Evolutionary conservation across 2,888 invertebrate genomes (phyloP).

Genomic region (Thecocarcelia acutangulata): DNA sequence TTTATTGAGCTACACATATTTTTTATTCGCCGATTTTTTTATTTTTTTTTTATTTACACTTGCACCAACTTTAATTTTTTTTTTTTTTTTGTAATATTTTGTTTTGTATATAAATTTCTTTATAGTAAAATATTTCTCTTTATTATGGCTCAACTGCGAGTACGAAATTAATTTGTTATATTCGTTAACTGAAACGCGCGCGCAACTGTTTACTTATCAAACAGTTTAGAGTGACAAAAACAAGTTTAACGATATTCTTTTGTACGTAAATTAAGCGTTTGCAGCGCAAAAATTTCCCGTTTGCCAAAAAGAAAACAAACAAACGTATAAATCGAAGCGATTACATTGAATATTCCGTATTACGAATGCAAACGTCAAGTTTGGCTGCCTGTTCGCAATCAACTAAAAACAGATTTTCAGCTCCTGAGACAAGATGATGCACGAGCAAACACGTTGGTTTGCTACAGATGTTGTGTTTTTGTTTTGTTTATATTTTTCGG

Average conservation of each 20-base stretch:
- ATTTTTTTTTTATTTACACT: too few relatives aligned
- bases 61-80: too few relatives aligned
- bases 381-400: slow-evolving; percentile 80
- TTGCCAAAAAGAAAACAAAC: too few relatives aligned
- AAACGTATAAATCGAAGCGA: slow-evolving; percentile 9
- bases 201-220: slow-evolving; percentile 37
- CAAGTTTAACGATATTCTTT: slow-evolving; percentile 51
- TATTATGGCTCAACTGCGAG: slow-evolving; percentile 2
- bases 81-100: too few relatives aligned
- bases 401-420: slow-evolving; percentile 75
- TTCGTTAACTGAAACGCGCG: slow-evolving; percentile 59
- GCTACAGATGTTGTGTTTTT: slow-evolving; percentile 43
- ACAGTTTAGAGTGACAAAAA: slow-evolving; percentile 13
- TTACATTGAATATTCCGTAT: slow-evolving; percentile 35
- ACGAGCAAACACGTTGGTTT: slow-evolving; percentile 63
- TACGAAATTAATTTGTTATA: slow-evolving; percentile 27
- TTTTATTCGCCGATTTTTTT: too few relatives aligned
- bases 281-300: slow-evolving; percentile 28
- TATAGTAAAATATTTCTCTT: not conserved
- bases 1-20: too few relatives aligned
- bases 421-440: slow-evolving; percentile 56
- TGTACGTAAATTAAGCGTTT: slow-evolving; percentile 50
- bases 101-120: too few relatives aligned
- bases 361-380: slow-evolving; percentile 75
- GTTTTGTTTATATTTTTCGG: slow-evolving; percentile 55